Base-by-base conservation (phyloP, 2,113 vertebrate genomes). In the Sinocyclocheilus rhinocerous region DNA sequence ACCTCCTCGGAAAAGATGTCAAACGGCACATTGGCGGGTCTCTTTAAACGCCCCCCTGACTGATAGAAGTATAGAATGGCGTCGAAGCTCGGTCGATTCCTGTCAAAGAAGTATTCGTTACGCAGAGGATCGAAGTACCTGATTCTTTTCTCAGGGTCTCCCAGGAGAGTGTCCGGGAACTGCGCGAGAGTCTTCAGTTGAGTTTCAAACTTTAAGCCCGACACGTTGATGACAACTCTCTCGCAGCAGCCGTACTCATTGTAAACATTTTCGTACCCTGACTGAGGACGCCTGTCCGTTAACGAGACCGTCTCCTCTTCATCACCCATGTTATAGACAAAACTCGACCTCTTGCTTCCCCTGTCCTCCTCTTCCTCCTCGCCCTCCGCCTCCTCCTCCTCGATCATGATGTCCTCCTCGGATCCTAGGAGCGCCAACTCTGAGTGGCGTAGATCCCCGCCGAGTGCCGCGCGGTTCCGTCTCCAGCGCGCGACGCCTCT, bases 1-100 rank as follows among this genome's bases (percentile, higher is more conserved):
- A 99, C 96, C 93, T 99, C 98, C 94, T 99, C 98, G 0, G 96
- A 96, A 95, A 99, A 99, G 91, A 99, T 97, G 89, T 99, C 98
- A 76, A 97, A 98, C 12, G 98, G 98, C 10, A 99, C 98, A 11
- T 99, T 99, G 87, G 92, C 97, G 0, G 98, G 98, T 90, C 98
- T 95, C 95, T 99, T 99, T 89, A 99, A 95, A 1, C 98, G 94
- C 0, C 98, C 97, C 0, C 98, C 98, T 0, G 97, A 99, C 91
- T 99, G 98, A 90, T 99, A 99, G 85, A 97, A 99, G 92, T 99
- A 99, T 0, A 99, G 95, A 91, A 99, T 99, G 86, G 98, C 97
- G 86, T 99, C 98, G 70, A 99, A 99, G 91, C 98, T 99, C 45
- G 98, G 98, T 7, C 98, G 93, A 92, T 99, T 99, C 85, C 98